These are phyloP conservation scores for Drosophila maculinotata DNA, from an alignment of 2,888 invertebrate species.

Conservation along the genomic window DNA sequence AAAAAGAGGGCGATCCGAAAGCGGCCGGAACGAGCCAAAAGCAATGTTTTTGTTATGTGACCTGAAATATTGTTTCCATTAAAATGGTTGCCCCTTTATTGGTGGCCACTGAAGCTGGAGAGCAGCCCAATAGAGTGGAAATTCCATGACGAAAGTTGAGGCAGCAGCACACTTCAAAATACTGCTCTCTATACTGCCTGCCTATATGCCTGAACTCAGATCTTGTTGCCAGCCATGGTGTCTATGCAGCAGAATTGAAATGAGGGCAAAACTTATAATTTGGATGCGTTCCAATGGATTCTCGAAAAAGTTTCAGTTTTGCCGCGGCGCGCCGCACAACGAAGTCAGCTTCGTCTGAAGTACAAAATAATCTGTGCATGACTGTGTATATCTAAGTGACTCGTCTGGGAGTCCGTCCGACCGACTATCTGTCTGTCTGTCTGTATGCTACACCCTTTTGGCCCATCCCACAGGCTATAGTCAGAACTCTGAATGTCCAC, in stretches of 20 bases:
- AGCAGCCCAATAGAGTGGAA: slow-evolving; percentile 30
- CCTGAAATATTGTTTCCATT: slow-evolving; percentile 72
- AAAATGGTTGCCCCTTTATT: slow-evolving; percentile 61
- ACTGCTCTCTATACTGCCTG: too few relatives aligned
- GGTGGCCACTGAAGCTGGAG: slow-evolving; percentile 19
- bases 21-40: slow-evolving; percentile 1
- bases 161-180: slow-evolving; percentile 55
- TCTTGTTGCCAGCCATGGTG: slow-evolving; percentile 18
- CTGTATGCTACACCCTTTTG: slow-evolving; percentile 4
- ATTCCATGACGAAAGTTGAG: slow-evolving; percentile 38
- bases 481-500: slow-evolving; percentile 2
- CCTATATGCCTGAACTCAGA: neutral
- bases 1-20: slow-evolving; percentile 7
- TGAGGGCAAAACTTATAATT: slow-evolving; percentile 73
- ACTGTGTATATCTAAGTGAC: slow-evolving; percentile 34
- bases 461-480: slow-evolving; percentile 3
- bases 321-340: slow-evolving; percentile 20
- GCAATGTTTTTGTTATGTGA: slow-evolving; percentile 24
- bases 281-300: slow-evolving; percentile 78
- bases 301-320: slow-evolving; percentile 40
- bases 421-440: slow-evolving; percentile 5
- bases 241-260: slow-evolving; percentile 64
- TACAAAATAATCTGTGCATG: slow-evolving; percentile 47
- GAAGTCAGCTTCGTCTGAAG: slow-evolving; percentile 30
- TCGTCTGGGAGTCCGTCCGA: slow-evolving; percentile 33